These are phyloP conservation scores for Polydrusus cervinus DNA, from an alignment of 2,888 invertebrate species.

Conservation along the genomic window DNA sequence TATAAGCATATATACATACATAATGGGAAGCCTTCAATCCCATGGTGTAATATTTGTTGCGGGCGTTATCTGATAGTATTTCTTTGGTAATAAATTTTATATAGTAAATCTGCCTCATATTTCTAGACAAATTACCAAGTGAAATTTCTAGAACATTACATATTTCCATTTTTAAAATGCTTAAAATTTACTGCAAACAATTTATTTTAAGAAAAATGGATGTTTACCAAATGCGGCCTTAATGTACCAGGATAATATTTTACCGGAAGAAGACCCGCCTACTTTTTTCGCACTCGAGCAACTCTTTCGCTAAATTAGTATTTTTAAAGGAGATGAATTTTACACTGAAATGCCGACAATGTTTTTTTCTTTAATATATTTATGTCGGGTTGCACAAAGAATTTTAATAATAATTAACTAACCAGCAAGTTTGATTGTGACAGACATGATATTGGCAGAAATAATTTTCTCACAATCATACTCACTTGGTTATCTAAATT, in stretches of 20 bases:
- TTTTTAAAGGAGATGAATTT: too few species aligned
- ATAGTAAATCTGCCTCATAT: not conserved
- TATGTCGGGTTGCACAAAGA: too few species aligned
- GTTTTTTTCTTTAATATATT: too few species aligned
- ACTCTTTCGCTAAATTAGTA: slow-evolving; percentile 57
- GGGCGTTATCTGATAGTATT: not conserved
- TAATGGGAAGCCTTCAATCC: too few species aligned
- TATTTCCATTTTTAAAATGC: slow-evolving; percentile 1
- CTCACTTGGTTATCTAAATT: too few species aligned
- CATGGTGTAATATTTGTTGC: not conserved
- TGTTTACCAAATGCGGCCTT: slow-evolving; percentile 38
- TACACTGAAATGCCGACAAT: too few species aligned
- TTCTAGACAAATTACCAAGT: slow-evolving; percentile 13
- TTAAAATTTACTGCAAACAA: slow-evolving; percentile 31
- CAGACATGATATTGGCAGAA: too few species aligned
- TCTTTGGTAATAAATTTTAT: not conserved
- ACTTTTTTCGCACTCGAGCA: slow-evolving; percentile 53
- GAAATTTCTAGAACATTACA: slow-evolving; percentile 16
- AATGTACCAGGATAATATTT: slow-evolving; percentile 35
- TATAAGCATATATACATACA: too few species aligned
- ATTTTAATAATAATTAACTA: too few species aligned
- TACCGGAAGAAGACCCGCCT: slow-evolving; percentile 24
- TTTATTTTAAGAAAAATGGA: slow-evolving; percentile 32
- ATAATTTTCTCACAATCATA: too few species aligned
- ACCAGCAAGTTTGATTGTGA: too few species aligned